Evolutionary conservation across 2,113 vertebrate genomes (phyloP).

Genomic region (Chlamydotis undulata): DNA sequence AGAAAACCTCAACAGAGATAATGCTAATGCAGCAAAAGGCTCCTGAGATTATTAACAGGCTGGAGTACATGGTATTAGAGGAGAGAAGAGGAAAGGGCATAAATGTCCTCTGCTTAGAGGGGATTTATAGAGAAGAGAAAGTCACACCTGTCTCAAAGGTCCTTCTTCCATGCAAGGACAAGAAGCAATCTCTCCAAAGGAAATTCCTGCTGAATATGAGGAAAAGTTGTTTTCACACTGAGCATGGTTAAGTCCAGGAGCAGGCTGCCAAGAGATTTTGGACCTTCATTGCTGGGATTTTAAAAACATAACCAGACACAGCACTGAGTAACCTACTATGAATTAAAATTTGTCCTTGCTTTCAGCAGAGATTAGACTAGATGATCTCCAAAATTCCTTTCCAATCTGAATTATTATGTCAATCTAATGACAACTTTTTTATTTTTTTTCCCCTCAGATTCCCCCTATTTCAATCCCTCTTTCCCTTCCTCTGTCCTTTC

Average conservation of each 20-base stretch:
- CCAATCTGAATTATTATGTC: not conserved
- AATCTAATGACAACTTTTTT: not conserved
- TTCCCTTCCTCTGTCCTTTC: not conserved
- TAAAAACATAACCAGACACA: not conserved
- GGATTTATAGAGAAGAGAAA: not conserved
- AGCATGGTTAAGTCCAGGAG: not conserved
- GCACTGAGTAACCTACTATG: not conserved
- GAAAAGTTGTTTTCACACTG: not conserved
- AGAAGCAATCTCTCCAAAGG: not conserved
- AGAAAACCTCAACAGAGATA: slow-evolving; percentile 31
- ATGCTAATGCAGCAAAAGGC: not conserved
- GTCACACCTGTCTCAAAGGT: not conserved
- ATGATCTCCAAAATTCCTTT: not conserved
- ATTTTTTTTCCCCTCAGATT: not conserved
- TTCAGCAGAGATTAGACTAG: not conserved
- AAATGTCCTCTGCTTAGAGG: not conserved
- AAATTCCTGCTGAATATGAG: not conserved
- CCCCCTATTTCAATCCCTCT: not conserved
- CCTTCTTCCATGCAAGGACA: not conserved
- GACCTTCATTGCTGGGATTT: not conserved
- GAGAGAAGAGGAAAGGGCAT: not conserved
- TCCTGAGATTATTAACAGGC: not conserved
- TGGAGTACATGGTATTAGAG: not conserved
- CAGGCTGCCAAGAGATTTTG: not conserved
- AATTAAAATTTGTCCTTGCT: not conserved